Percentiles rank a stretch among this genome's conserved stretches.
Conservation (phyloP, 2,113 vertebrate species). For the Clarias macrocephalus region DNA sequence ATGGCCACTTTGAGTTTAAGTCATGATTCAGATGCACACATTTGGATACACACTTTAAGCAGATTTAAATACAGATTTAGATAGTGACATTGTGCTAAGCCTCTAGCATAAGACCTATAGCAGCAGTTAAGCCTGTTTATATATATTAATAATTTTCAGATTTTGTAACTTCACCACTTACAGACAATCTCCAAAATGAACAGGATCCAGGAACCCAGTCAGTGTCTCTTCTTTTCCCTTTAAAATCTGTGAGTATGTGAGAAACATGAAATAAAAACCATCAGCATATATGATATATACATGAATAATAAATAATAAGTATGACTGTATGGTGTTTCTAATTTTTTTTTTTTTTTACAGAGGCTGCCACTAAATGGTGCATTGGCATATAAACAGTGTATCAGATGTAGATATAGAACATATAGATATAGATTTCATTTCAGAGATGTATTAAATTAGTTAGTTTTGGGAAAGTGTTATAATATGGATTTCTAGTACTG, state of each 20-base stretch:
- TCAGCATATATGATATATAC: too few species aligned
- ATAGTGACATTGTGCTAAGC: neutral
- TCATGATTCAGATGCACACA: neutral
- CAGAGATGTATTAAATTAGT: neutral
- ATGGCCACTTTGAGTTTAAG: neutral
- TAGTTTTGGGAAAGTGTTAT: too few species aligned
- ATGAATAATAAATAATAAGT: neutral
- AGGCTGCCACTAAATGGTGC: neutral
- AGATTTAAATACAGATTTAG: neutral
- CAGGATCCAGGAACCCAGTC: slow-evolving; percentile 89
- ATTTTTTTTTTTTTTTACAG: too few species aligned
- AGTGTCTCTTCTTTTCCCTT: slow-evolving; percentile 89
- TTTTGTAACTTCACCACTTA: slow-evolving; percentile 69
- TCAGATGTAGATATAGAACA: neutral
- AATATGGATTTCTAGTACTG: neutral
- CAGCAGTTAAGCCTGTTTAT: neutral
- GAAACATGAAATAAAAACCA: slow-evolving; percentile 6
- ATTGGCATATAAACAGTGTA: neutral
- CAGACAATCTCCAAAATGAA: slow-evolving; percentile 91
- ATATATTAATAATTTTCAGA: neutral
- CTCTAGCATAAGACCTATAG: neutral
- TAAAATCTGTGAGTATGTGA: slow-evolving; percentile 76
- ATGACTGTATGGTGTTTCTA: neutral
- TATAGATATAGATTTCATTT: neutral
- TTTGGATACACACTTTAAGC: neutral